Percentiles rank a stretch among this genome's conserved stretches.
Evolutionary conservation across 2,113 vertebrate species (phyloP).

Genomic region (Platichthys flesus): DNA sequence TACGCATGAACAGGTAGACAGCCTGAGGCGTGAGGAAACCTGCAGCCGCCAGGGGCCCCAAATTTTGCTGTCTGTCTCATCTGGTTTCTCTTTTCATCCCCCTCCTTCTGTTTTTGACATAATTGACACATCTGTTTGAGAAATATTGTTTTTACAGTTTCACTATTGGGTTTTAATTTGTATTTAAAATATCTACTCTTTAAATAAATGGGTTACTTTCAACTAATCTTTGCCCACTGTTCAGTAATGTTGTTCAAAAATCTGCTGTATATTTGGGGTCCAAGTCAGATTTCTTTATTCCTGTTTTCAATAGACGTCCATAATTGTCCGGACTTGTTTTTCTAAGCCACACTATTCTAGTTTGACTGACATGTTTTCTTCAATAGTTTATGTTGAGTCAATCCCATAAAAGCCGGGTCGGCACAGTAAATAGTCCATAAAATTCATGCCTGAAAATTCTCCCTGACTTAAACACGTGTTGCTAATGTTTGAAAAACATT

Average conservation of each 20-base stretch:
- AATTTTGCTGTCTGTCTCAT: conserved; percentile 15
- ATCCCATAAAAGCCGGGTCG: not conserved
- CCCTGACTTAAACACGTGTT: no score
- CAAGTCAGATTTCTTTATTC: not conserved
- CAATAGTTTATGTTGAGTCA: not conserved
- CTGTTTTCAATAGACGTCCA: not conserved
- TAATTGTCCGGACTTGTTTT: no score
- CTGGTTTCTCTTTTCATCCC: not conserved
- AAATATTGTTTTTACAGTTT: not conserved
- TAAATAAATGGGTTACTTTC: not conserved
- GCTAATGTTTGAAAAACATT: no score
- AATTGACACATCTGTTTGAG: not conserved
- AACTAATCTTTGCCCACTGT: not conserved
- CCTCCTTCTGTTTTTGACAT: not conserved
- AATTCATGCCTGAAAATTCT: not conserved
- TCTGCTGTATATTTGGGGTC: not conserved
- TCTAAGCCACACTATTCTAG: no score
- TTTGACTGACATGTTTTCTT: not conserved
- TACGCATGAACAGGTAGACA: not conserved
- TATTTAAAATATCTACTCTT: not conserved
- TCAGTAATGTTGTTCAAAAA: not conserved
- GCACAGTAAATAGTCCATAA: no score
- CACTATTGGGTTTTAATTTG: not conserved
- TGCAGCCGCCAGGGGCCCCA: conserved; percentile 12
- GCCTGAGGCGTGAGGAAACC: conserved; percentile 31